A percentile compares a stretch with the other conserved stretches of the same genome.
Conservation (phyloP, 2,888 invertebrate species). For the Eristalis tenax region DNA sequence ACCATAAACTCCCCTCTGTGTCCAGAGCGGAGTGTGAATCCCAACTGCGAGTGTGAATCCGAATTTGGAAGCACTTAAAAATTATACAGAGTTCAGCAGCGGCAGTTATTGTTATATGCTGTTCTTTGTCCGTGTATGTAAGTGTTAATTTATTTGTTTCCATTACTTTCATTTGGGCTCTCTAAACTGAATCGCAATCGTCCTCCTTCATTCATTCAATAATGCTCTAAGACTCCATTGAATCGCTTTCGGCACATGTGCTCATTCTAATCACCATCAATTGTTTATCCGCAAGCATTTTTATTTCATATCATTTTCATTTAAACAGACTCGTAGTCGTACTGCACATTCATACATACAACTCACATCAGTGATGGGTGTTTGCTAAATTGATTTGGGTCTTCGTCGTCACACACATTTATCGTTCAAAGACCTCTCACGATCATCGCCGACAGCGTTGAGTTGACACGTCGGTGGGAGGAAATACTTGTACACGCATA, state of each 20-base stretch:
- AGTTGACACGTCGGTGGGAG: slow-evolving; percentile 9
- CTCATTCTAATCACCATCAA: slow-evolving; percentile 68
- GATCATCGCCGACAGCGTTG: slow-evolving; percentile 14
- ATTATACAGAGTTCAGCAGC: not conserved
- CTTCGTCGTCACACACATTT: slow-evolving; percentile 46
- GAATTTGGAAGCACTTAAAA: not conserved
- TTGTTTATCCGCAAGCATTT: slow-evolving; percentile 61
- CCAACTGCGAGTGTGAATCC: not conserved
- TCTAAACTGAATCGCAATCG: slow-evolving; percentile 46
- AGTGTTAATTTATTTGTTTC: slow-evolving; percentile 61
- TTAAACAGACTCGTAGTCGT: slow-evolving; percentile 9
- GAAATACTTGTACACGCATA: slow-evolving; percentile 19
- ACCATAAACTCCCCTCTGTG: not conserved
- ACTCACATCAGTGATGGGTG: slow-evolving; percentile 17
- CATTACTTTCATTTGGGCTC: slow-evolving; percentile 35
- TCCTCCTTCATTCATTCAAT: slow-evolving; percentile 52
- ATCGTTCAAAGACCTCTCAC: slow-evolving; percentile 69
- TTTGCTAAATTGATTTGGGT: slow-evolving; percentile 51
- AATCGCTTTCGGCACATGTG: slow-evolving; percentile 65
- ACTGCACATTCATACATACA: slow-evolving; percentile 19
- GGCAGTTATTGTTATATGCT: slow-evolving; percentile 1
- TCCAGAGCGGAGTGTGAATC: not conserved
- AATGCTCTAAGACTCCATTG: slow-evolving; percentile 49
- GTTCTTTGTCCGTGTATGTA: slow-evolving; percentile 52
- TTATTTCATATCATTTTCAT: slow-evolving; percentile 44